Conservation (phyloP, 2,113 vertebrate genomes). For the Callipepla squamata region DNA sequence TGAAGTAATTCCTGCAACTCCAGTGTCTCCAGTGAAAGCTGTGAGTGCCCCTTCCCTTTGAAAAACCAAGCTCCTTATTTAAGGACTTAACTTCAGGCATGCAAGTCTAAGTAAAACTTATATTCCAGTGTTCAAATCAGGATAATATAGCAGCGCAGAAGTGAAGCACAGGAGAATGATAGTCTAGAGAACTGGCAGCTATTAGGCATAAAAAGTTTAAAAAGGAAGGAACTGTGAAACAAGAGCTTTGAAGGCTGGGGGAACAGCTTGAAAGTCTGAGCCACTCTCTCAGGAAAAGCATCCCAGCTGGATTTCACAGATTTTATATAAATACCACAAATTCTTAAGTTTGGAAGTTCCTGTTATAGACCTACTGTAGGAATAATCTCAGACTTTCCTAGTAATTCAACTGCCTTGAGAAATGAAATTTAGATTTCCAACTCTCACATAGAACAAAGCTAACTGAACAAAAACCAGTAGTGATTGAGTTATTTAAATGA, state of each 20-base stretch:
- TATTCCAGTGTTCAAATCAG: not conserved
- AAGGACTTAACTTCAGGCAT: not conserved
- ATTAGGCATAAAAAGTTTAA: not conserved
- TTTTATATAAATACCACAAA: not conserved
- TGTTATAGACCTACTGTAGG: not conserved
- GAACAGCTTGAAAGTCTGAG: not conserved
- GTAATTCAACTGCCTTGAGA: not conserved
- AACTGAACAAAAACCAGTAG: not conserved
- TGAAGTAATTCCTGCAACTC: not conserved
- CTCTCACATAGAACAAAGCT: not conserved
- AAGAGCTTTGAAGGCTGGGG: not conserved
- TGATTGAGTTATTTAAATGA: not conserved
- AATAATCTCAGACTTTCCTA: not conserved
- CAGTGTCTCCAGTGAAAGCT: not conserved
- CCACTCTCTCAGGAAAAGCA: not conserved
- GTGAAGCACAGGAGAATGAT: not conserved
- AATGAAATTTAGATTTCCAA: not conserved
- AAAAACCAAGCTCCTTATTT: not conserved
- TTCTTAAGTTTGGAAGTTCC: not conserved
- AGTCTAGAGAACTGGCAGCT: not conserved
- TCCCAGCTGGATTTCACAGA: constrained; percentile 3
- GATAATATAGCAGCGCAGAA: not conserved
- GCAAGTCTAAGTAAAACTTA: not conserved
- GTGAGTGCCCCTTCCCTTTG: not conserved
- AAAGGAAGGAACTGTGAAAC: not conserved